Percentiles rank a stretch among this genome's conserved stretches.
Conservation (phyloP, 2,113 vertebrate species). For the Ranitomeya imitator region DNA sequence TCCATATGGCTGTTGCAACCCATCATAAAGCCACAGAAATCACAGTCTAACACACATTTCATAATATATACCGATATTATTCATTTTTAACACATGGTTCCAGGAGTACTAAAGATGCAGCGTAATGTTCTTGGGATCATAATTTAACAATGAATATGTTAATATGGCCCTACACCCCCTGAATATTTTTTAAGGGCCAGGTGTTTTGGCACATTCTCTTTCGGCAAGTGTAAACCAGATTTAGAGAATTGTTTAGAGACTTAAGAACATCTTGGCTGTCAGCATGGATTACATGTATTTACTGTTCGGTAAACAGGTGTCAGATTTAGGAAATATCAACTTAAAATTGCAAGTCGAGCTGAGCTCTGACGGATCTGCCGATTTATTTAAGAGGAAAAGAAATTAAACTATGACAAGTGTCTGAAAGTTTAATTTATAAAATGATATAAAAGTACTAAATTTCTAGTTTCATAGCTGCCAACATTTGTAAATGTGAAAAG, state of each 20-base stretch:
- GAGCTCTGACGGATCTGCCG: background rate
- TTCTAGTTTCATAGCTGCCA: no score
- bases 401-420: background rate
- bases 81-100: background rate
- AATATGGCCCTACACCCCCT: background rate
- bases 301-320: constrained; percentile 16
- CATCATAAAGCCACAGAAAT: background rate
- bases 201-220: background rate
- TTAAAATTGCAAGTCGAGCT: background rate
- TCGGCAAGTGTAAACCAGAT: background rate
- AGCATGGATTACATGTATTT: constrained; percentile 14
- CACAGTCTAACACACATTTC: background rate
- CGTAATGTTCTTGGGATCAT: background rate
- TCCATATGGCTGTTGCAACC: background rate
- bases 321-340: constrained; percentile 6
- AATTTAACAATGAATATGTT: background rate
- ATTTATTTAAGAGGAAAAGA: background rate
- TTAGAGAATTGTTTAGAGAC: background rate
- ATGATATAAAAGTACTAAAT: no score
- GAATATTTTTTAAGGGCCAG: background rate
- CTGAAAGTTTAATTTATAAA: no score
- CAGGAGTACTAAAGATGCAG: background rate
- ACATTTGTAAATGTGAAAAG: no score
- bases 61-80: background rate
- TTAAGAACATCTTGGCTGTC: constrained; percentile 16